Evolutionary conservation across 2,888 invertebrate species (phyloP).

Genomic region (Parnassius glacialis): DNA sequence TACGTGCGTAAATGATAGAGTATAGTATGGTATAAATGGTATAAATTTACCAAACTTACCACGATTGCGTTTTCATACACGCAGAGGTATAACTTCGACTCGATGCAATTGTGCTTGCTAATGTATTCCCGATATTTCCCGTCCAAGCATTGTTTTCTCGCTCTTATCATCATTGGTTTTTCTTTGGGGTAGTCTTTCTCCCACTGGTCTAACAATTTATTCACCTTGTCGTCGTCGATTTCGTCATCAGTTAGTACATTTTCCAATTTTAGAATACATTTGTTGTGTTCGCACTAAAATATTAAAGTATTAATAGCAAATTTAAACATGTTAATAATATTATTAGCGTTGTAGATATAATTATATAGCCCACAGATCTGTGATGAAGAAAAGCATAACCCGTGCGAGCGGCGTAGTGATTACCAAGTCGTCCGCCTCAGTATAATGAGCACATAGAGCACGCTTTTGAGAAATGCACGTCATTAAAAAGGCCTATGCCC

Average conservation of each 20-base stretch:
- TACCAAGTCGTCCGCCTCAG: too few species aligned
- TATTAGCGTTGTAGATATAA: too few species aligned
- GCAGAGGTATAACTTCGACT: conserved; percentile 36
- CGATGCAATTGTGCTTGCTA: conserved; percentile 34
- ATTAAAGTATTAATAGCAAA: too few species aligned
- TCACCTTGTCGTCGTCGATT: conserved; percentile 34
- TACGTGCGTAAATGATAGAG: too few species aligned
- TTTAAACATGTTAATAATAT: too few species aligned
- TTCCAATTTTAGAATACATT: conserved; percentile 35
- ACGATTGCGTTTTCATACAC: conserved; percentile 33
- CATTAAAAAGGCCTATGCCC: too few species aligned
- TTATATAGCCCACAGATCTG: too few species aligned
- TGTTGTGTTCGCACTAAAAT: conserved; percentile 36
- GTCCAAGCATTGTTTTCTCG: conserved; percentile 33
- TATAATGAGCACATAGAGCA: too few species aligned
- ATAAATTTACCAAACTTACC: conserved; percentile 29
- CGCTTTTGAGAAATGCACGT: too few species aligned
- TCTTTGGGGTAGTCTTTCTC: conserved; percentile 31
- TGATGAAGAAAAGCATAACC: too few species aligned
- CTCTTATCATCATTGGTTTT: conserved; percentile 29
- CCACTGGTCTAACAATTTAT: conserved; percentile 28
- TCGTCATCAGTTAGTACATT: conserved; percentile 34
- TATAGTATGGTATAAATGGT: too few species aligned
- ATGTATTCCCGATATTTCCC: conserved; percentile 35
- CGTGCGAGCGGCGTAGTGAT: too few species aligned